A percentile compares a stretch with the other conserved stretches of the same genome.
Evolutionary conservation across 2,888 invertebrate species (phyloP).

Genomic region (Cylloceria caligata): DNA sequence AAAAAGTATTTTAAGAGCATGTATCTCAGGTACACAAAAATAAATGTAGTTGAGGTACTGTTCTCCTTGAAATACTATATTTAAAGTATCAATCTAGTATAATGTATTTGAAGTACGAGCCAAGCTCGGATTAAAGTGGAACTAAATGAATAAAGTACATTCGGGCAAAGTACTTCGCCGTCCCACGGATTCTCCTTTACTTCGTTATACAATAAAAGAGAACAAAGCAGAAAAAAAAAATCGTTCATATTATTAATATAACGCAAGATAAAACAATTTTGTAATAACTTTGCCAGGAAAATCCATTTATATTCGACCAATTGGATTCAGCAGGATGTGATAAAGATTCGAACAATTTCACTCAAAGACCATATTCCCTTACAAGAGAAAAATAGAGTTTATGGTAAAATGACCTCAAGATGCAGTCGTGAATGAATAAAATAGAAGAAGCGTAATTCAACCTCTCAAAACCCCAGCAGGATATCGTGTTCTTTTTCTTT

Average conservation of each 20-base stretch:
- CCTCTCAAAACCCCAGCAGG: background rate
- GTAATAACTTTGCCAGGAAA: background rate
- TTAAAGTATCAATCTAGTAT: too few species aligned
- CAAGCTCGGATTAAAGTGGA: too few species aligned
- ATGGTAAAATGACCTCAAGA: background rate
- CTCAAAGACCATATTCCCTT: background rate
- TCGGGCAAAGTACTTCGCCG: too few species aligned
- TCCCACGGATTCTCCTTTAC: too few species aligned
- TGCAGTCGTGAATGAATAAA: background rate
- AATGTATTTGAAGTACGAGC: too few species aligned
- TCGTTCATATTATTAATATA: background rate
- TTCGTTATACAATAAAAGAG: too few species aligned
- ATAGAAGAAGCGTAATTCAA: background rate
- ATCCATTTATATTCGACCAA: background rate
- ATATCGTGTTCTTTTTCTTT: slow-evolving; percentile 1
- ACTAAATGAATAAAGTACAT: too few species aligned
- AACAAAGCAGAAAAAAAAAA: background rate
- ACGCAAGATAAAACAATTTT: background rate
- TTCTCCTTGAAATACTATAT: too few species aligned
- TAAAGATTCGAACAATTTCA: background rate
- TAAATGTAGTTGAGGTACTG: too few species aligned
- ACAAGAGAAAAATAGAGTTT: background rate
- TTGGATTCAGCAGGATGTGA: background rate
- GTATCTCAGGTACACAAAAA: too few species aligned
- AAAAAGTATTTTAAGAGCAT: too few species aligned